These are phyloP conservation scores for Poeciliopsis occidentalis DNA, from an alignment of 2,113 vertebrate species.

Conservation along the genomic window DNA sequence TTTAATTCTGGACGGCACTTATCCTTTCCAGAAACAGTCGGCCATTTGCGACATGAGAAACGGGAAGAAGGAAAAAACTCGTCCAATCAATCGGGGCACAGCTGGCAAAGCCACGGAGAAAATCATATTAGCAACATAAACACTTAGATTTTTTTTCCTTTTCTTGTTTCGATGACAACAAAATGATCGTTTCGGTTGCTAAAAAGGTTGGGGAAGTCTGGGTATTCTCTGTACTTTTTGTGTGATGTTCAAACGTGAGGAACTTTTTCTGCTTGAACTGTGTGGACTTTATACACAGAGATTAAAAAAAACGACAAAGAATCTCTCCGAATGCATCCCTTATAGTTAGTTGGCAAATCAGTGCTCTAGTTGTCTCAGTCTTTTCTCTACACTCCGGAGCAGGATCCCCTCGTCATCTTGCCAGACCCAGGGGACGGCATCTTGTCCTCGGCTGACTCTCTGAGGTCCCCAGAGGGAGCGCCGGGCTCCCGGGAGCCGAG, in stretches of 20 bases:
- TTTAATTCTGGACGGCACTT: conserved; percentile 30
- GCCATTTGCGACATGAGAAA: not conserved
- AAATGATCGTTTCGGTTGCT: not conserved
- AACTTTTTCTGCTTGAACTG: too few relatives aligned
- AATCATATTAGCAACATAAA: conserved; percentile 16
- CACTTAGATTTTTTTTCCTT: conserved; percentile 16
- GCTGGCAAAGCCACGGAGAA: not conserved
- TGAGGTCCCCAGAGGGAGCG: conserved; percentile 34
- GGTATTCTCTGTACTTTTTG: not conserved
- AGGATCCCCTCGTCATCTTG: conserved; percentile 5
- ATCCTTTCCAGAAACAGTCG: not conserved
- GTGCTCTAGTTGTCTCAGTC: too few relatives aligned
- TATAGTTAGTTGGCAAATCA: too few relatives aligned
- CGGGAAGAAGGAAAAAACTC: conserved; percentile 11
- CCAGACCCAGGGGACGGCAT: conserved; percentile 26
- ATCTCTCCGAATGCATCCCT: too few relatives aligned
- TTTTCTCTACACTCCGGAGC: conserved; percentile 14
- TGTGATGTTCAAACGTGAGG: too few relatives aligned
- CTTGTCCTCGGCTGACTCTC: conserved; percentile 54
- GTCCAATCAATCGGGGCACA: not conserved
- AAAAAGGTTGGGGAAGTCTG: not conserved
- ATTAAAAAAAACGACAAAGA: too few relatives aligned
- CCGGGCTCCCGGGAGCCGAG: conserved; percentile 28
- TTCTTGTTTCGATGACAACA: not conserved
- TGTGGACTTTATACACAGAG: too few relatives aligned